These are phyloP conservation scores for Uloborus diversus DNA, from an alignment of 1,140 invertebrate genomes.

Conservation along the genomic window DNA sequence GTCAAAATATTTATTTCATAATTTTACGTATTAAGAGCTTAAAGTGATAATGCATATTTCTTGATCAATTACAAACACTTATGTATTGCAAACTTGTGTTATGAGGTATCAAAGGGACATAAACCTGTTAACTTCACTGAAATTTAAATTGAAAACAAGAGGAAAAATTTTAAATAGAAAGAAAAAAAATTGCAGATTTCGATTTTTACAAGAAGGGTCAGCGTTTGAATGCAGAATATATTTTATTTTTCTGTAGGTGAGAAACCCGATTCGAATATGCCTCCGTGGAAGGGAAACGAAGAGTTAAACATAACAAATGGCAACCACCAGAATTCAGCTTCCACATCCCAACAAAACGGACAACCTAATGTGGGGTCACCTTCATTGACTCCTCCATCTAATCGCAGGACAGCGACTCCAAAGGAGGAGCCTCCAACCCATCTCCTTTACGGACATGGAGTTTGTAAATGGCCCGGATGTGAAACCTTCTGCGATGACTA, in stretches of 20 bases:
- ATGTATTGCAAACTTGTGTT: no score
- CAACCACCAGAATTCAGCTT: slow-evolving; percentile 15
- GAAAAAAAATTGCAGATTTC: no score
- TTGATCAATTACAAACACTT: no score
- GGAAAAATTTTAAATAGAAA: no score
- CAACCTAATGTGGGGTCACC: slow-evolving; percentile 39
- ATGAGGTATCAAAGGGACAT: no score
- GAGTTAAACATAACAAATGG: slow-evolving; percentile 41
- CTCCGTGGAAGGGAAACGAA: slow-evolving; percentile 26
- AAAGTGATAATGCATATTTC: no score
- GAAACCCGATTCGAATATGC: slow-evolving; percentile 5
- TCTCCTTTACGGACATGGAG: slow-evolving; percentile 84
- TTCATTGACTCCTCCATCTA: slow-evolving; percentile 46
- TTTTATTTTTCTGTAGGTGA: slow-evolving; percentile 42
- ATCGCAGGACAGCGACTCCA: slow-evolving; percentile 6
- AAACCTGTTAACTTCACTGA: no score
- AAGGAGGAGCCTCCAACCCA: slow-evolving; percentile 51
- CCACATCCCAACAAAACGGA: slow-evolving; percentile 36
- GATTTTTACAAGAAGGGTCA: no score
- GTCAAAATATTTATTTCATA: no score
- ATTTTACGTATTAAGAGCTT: no score
- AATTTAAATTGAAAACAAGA: no score
- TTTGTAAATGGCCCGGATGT: slow-evolving; percentile 97
- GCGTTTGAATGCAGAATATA: neutral
- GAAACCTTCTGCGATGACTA: slow-evolving; percentile 91